A percentile compares a stretch with the other conserved stretches of the same genome.
Evolutionary conservation across 2,888 invertebrate species (phyloP).

Genomic region (Spisula solida): DNA sequence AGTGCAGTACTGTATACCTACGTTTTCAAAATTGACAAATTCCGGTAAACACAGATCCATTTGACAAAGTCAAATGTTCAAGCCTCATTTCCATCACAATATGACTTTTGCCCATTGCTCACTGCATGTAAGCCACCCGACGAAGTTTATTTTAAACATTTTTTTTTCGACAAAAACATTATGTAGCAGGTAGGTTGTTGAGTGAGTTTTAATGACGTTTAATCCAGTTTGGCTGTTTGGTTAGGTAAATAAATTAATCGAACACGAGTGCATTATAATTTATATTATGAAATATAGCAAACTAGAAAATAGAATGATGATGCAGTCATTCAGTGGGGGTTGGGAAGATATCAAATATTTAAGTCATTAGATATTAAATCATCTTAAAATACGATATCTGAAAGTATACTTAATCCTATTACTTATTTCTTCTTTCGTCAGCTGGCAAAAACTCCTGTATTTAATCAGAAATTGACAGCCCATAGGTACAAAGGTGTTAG

Average conservation of each 20-base stretch:
- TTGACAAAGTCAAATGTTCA: too few species aligned
- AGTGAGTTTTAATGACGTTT: too few species aligned
- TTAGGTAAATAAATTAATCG: background rate
- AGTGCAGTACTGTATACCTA: too few species aligned
- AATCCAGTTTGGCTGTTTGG: background rate
- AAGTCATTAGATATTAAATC: slow-evolving; percentile 1
- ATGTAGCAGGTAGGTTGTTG: too few species aligned
- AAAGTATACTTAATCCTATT: background rate
- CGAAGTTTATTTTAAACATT: too few species aligned
- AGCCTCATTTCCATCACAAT: too few species aligned
- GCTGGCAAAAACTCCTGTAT: background rate
- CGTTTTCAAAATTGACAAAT: too few species aligned
- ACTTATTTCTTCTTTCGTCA: background rate
- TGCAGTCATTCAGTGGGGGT: background rate
- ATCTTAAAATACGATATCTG: background rate
- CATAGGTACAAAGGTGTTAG: background rate
- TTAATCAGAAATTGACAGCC: background rate
- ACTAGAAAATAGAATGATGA: too few species aligned
- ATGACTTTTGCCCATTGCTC: too few species aligned
- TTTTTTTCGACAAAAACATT: too few species aligned
- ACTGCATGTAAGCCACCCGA: too few species aligned
- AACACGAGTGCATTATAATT: background rate
- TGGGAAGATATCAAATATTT: background rate
- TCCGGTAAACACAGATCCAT: too few species aligned
- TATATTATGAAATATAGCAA: background rate